Evolutionary conservation across 2,888 invertebrate genomes (phyloP).

Genomic region (Glyphotaelius pellucidus): DNA sequence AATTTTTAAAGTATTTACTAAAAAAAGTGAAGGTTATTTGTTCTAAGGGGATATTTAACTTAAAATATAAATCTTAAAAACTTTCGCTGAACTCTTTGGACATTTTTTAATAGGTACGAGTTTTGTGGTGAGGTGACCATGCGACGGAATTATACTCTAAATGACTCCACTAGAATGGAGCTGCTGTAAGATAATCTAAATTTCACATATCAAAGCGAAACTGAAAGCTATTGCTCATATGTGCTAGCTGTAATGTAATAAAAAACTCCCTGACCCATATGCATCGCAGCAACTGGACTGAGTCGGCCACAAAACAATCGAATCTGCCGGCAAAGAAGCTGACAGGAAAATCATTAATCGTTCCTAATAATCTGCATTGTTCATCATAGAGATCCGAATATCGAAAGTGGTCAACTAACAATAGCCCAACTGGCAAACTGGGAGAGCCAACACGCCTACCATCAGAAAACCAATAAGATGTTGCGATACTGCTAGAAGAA

Average conservation of each 20-base stretch:
- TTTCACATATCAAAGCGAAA: constrained; percentile 5
- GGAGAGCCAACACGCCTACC: constrained; percentile 38
- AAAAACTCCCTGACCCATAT: constrained; percentile 25
- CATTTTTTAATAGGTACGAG: too few species aligned
- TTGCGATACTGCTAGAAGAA: constrained; percentile 48
- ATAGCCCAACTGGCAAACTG: constrained; percentile 23
- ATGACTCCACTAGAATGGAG: neutral
- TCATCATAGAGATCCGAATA: constrained; percentile 40
- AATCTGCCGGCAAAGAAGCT: constrained; percentile 8
- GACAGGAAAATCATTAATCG: constrained; percentile 52
- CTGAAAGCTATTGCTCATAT: constrained; percentile 31
- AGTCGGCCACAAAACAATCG: constrained; percentile 35
- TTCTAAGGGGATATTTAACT: too few species aligned
- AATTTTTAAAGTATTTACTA: too few species aligned
- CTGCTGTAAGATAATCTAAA: neutral
- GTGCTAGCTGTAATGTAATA: neutral
- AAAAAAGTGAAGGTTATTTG: too few species aligned
- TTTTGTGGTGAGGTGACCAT: too few species aligned
- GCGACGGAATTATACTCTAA: too few species aligned
- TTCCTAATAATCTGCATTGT: constrained; percentile 54
- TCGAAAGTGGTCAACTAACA: constrained; percentile 57
- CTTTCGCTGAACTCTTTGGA: too few species aligned
- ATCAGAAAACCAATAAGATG: constrained; percentile 33
- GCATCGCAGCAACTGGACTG: constrained; percentile 15
- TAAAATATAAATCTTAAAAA: too few species aligned